phyloP scores from a whole-genome alignment of 2,113 vertebrate genomes.

The Poeciliopsis retropinna region DNA sequence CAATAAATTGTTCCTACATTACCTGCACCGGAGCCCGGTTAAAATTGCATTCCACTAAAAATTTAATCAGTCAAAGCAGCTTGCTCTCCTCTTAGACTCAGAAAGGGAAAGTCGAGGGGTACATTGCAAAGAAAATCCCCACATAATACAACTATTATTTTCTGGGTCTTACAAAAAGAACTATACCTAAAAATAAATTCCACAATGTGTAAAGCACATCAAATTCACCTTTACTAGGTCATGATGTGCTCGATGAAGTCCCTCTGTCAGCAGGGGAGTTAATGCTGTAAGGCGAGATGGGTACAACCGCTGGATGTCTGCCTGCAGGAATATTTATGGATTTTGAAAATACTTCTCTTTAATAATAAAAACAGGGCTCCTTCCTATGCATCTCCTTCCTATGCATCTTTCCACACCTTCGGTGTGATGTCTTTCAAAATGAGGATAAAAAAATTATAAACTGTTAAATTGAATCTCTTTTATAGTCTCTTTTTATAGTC shows the following conservation, averaged over 20 bases:
- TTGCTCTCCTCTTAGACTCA: constrained; percentile 1
- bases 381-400: too few relatives aligned
- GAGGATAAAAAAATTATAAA: not conserved
- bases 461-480: not conserved
- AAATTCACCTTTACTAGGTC: constrained; percentile 25
- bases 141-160: constrained; percentile 3
- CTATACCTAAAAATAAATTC: not conserved
- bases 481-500: not conserved
- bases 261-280: constrained; percentile 15
- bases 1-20: constrained; percentile 2
- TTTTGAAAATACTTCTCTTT: not conserved
- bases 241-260: constrained; percentile 5
- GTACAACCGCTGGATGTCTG: constrained; percentile 26
- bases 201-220: not conserved
- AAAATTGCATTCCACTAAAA: constrained; percentile 17
- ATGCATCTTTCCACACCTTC: constrained; percentile 9
- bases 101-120: constrained; percentile 12
- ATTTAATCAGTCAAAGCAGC: constrained; percentile 9
- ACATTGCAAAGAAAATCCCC: constrained; percentile 24
- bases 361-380: not conserved
- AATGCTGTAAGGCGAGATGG: constrained; percentile 8
- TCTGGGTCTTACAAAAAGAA: not conserved
- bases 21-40: not conserved
- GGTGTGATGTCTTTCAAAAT: not conserved
- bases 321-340: constrained; percentile 16